Percentiles rank a stretch among this genome's conserved stretches.
phyloP scores from a whole-genome alignment of 2,113 vertebrate genomes.

The Xerus inauris region DNA sequence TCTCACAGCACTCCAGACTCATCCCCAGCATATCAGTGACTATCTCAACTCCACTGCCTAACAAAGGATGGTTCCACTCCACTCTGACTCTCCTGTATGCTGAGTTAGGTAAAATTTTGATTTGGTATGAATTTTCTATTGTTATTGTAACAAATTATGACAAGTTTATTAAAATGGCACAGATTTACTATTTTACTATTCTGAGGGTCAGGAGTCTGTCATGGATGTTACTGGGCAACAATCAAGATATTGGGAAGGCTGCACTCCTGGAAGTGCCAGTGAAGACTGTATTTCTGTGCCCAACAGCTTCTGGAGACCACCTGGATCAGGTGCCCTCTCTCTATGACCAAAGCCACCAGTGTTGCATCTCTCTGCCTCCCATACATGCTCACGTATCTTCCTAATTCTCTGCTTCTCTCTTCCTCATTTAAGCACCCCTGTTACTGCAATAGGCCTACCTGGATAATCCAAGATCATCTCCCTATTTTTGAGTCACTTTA shows the following conservation, averaged over 20 bases:
- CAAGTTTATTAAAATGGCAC: background rate
- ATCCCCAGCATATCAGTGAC: rapidly evolving
- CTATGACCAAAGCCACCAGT: background rate
- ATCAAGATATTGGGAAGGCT: background rate
- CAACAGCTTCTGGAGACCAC: background rate
- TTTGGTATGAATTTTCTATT: background rate
- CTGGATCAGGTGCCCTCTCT: background rate
- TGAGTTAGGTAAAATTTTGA: background rate
- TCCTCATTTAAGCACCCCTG: background rate
- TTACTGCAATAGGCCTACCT: background rate
- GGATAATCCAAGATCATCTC: background rate
- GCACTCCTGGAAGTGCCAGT: background rate
- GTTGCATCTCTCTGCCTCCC: background rate
- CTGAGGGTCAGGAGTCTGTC: background rate
- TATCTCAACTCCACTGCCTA: background rate
- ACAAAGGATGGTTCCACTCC: background rate
- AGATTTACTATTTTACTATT: background rate
- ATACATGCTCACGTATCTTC: background rate
- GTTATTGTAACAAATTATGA: background rate
- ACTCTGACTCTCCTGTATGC: background rate
- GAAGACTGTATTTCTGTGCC: background rate
- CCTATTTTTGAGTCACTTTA: background rate
- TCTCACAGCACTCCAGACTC: rapidly evolving
- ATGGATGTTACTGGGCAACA: background rate
- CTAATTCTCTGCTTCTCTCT: background rate